A percentile compares a stretch with the other conserved stretches of the same genome.
Conservation (phyloP, 2,113 vertebrate genomes). For the Poeciliopsis retropinna region DNA sequence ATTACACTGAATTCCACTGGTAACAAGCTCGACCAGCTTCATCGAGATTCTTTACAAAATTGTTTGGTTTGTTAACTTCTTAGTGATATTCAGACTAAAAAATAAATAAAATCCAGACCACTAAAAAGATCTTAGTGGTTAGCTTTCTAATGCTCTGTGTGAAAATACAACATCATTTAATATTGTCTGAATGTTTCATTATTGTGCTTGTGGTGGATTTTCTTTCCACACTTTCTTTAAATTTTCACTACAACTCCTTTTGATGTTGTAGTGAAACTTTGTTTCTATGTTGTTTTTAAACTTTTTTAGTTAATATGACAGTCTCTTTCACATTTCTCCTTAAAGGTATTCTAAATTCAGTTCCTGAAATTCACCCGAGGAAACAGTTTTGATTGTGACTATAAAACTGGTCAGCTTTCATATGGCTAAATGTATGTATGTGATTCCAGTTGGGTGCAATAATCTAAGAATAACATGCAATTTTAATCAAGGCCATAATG, state of each 20-base stretch:
- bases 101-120: too few species aligned
- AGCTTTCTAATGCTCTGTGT: too few species aligned
- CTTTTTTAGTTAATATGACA: not conserved
- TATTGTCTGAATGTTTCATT: too few species aligned
- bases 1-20: not conserved
- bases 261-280: not conserved
- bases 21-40: not conserved
- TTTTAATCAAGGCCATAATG: constrained; percentile 29
- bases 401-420: not conserved
- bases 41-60: too few species aligned
- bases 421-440: not conserved
- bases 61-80: too few species aligned
- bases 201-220: not conserved
- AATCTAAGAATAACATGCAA: not conserved
- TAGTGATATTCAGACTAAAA: too few species aligned
- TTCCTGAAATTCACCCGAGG: not conserved
- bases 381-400: not conserved
- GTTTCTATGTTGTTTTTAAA: not conserved
- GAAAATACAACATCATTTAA: too few species aligned
- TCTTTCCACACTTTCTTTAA: not conserved
- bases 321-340: not conserved
- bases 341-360: not conserved
- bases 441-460: constrained; percentile 11
- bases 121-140: too few species aligned
- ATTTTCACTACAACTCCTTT: not conserved